A percentile compares a stretch with the other conserved stretches of the same genome.
Evolutionary conservation across 2,888 invertebrate species (phyloP).

Genomic region (Odontothrips loti): DNA sequence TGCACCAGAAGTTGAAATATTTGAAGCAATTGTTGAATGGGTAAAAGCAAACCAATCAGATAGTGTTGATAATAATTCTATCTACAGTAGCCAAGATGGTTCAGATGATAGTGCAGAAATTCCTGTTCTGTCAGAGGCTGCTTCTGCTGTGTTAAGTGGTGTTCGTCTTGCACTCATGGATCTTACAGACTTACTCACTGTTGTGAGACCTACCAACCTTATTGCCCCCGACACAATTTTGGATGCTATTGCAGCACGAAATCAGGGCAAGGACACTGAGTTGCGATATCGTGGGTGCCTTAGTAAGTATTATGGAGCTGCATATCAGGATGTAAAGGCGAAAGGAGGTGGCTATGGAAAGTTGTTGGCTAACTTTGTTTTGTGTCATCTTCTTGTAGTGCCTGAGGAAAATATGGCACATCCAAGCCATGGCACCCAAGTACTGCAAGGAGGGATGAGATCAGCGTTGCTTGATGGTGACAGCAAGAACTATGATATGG

Average conservation of each 20-base stretch:
- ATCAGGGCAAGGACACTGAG: constrained; percentile 69
- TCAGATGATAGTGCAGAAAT: constrained; percentile 34
- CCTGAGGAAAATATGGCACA: constrained; percentile 91
- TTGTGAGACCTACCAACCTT: constrained; percentile 81
- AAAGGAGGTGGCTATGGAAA: not conserved
- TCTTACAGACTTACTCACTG: constrained; percentile 78
- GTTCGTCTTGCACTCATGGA: constrained; percentile 82
- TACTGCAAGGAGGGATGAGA: constrained; percentile 85
- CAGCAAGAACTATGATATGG: constrained; percentile 81
- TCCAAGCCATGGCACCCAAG: constrained; percentile 72
- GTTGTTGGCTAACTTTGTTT: constrained; percentile 28
- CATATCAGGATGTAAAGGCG: not conserved
- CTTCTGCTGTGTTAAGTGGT: constrained; percentile 42
- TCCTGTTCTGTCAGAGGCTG: constrained; percentile 31
- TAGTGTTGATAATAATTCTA: not conserved
- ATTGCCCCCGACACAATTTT: constrained; percentile 85
- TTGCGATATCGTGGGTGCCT: constrained; percentile 80
- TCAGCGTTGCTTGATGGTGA: constrained; percentile 87
- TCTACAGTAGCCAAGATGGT: constrained; percentile 33
- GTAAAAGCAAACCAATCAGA: constrained; percentile 65
- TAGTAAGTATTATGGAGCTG: constrained; percentile 50
- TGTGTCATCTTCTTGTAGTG: constrained; percentile 50
- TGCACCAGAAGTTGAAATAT: constrained; percentile 93
- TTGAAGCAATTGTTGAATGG: constrained; percentile 85
- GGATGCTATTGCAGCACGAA: constrained; percentile 89